Evolutionary conservation across 23 tunicate species (phyloP), one percentile per base, ranked within the genome.

Genomic region (Diplosoma virens): DNA sequence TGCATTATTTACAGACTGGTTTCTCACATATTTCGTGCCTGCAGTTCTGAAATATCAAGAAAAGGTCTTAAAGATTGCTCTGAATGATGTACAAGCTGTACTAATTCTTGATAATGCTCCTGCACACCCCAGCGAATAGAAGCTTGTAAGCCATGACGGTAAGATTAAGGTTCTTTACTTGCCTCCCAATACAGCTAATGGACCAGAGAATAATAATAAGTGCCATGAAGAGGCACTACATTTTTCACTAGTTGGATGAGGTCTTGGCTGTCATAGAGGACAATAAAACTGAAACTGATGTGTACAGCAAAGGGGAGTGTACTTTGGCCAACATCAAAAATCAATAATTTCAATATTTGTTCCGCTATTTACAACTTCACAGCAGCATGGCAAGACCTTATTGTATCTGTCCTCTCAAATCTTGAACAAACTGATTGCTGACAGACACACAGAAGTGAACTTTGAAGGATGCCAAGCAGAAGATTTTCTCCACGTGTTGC

Each of bases 401-500:
- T 4, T n/a, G 76, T 70, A 6, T 35, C 7, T 35, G 11, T 70
- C 61, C 33, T 70, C 36, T 32, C 76, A 66, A 6, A 30, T 7
- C 9, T 20, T 41, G 50, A 65, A 65, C 11, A 65, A 65, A 65
- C 5, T 65, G 24, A 11, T 65, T 11, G 71, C n/a, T 18, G 71
- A 65, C 71, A 28, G 29, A 65, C 36, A 65, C 29, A 11, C 71
- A 24, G 71, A 65, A 22, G 71, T 22, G 24, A 65, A 65, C 71
- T 65, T 65, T 65, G 71, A 65, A 65, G 71, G 71, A 65, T 11
- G 7, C n/a, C 24, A 28, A 22, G 71, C 71, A 65, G 71, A 22
- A 65, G 71, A 65, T 24, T 65, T 65, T 65, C 35, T 26, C 71
- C 71, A 65, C n/a, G 29, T 65, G 34, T 28, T 65, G 71, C 71